A percentile compares a stretch with the other conserved stretches of the same genome.
Conservation (phyloP, 2,113 vertebrate species). For the Siphamia tubifer region DNA sequence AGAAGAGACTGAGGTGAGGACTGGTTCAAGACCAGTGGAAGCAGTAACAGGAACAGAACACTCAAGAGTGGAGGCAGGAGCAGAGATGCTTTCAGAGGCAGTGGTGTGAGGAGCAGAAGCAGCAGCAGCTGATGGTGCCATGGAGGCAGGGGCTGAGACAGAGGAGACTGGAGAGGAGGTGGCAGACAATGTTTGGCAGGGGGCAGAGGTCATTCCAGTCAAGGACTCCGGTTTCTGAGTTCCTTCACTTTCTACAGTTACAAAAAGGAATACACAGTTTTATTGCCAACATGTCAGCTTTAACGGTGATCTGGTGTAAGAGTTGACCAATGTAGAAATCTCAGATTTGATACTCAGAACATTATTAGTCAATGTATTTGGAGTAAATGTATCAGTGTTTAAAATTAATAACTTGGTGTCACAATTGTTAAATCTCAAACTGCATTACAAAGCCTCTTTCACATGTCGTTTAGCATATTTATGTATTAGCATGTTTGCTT, state of each 20-base stretch:
- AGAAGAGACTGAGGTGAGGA: slow-evolving; percentile 14
- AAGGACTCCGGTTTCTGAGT: slow-evolving; percentile 70
- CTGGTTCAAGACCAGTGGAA: slow-evolving; percentile 29
- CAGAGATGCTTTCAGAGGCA: slow-evolving; percentile 48
- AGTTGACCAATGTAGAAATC: too few relatives aligned
- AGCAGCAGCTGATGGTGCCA: slow-evolving; percentile 35
- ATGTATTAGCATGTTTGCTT: too few relatives aligned
- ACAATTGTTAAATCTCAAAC: too few relatives aligned
- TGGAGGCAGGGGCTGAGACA: slow-evolving; percentile 59
- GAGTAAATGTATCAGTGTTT: too few relatives aligned
- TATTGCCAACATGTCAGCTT: background rate
- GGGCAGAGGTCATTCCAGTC: slow-evolving; percentile 50
- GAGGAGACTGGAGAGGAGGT: slow-evolving; percentile 53
- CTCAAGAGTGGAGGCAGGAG: slow-evolving; percentile 42
- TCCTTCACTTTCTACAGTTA: slow-evolving; percentile 68
- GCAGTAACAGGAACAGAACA: slow-evolving; percentile 26
- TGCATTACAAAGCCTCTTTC: too few relatives aligned
- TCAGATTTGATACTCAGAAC: too few relatives aligned
- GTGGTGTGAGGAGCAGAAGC: slow-evolving; percentile 25
- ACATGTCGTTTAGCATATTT: too few relatives aligned
- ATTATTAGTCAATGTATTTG: too few relatives aligned
- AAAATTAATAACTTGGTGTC: too few relatives aligned
- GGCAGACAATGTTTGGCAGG: slow-evolving; percentile 36
- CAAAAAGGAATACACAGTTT: slow-evolving; percentile 35
- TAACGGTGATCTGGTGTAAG: too few relatives aligned